Conservation (phyloP, 2,113 vertebrate species). For the Crotophaga sulcirostris region DNA sequence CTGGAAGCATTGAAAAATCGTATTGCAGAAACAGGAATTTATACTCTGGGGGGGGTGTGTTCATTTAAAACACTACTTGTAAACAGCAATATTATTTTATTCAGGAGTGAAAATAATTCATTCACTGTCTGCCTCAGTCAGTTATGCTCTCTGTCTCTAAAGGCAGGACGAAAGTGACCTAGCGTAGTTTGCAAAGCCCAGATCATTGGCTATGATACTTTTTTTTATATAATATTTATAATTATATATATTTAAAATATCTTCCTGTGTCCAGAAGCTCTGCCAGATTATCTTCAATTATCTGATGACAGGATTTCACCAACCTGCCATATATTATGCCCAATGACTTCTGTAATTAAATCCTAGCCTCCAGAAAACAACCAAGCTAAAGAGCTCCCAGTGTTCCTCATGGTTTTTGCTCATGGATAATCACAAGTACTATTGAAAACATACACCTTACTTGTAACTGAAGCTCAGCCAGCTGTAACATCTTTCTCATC, state of each 20-base stretch:
- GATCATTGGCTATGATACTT: background rate
- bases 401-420: background rate
- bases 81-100: background rate
- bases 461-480: background rate
- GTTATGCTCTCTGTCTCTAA: background rate
- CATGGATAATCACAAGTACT: background rate
- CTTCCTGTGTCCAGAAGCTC: background rate
- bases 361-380: background rate
- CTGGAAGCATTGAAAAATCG: background rate
- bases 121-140: background rate
- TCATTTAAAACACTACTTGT: background rate
- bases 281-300: background rate
- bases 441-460: background rate
- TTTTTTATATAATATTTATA: background rate
- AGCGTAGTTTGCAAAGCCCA: background rate
- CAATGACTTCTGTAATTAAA: background rate
- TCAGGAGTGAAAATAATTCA: background rate
- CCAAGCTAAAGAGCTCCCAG: background rate
- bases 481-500: background rate
- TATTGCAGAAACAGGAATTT: background rate
- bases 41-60: background rate
- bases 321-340: background rate
- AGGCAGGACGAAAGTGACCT: background rate
- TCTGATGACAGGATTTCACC: background rate
- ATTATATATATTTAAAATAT: background rate